Base-by-base conservation (phyloP, 2,888 invertebrate genomes). In the Ectemnius continuus region DNA sequence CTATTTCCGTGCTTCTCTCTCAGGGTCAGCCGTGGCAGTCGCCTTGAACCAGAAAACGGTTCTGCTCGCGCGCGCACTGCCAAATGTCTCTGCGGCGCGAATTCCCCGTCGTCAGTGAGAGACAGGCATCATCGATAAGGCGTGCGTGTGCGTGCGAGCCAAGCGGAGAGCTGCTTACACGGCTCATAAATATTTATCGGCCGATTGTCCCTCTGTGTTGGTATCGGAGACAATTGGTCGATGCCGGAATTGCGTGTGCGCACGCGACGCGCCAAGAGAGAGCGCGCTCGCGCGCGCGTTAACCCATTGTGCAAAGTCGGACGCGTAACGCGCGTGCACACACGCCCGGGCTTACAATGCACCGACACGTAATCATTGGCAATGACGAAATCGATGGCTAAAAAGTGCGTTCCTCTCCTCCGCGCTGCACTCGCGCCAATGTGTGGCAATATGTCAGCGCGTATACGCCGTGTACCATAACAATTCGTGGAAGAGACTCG, bases 151-250 rank as follows among this genome's bases (percentile, higher is more conserved):
- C 71, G 58, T 67, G 47, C 64, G 70, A 62, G 75, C 56, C 72
- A 72, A 52, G 70, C 78, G 68, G 68, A 72, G 79, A 70, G 71
- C 68, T 52, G 61, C 69, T 71, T 70, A 70, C 83, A 83, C 82
- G 77, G 80, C 84, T 86, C 85, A 87, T 88, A 85, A 87, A 88
- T 87, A 88, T 88, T 87, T 85, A 88, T 87, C 77, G 84, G 82
- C 81, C 85, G 83, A 87, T 86, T 81, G 84, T 82, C 81, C n/a
- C n/a, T 80, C 79, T 83, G 78, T 78, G 76, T 86, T 80, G 83
- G 83, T 82, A 81, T 79, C 79, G 82, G 78, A 79, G 76, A 79
- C 81, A 84, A 85, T 83, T 84, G 84, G 79, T 81, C 75, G 79
- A 82, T 76, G 79, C 77, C 76, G 75, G 73, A 84, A 81, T 83